Conservation (phyloP, 1,140 invertebrate genomes). For the Rhynchophorus ferrugineus region DNA sequence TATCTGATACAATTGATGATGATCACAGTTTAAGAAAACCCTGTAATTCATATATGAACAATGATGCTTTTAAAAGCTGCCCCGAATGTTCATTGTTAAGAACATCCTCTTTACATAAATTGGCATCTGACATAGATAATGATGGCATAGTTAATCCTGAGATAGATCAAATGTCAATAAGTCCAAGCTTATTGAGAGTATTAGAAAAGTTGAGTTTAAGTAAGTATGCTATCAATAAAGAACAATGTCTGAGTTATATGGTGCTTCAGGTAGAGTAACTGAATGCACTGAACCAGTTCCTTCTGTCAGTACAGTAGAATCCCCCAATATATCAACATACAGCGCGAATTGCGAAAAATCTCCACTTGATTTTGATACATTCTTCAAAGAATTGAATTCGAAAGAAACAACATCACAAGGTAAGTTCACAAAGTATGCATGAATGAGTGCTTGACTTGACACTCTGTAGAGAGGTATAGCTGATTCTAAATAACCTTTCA, state of each 20-base stretch:
- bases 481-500: too few species aligned
- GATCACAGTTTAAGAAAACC: background rate
- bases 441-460: too few species aligned
- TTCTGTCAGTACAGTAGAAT: slow-evolving; percentile 3
- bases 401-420: background rate
- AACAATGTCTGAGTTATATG: background rate
- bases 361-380: slow-evolving; percentile 13
- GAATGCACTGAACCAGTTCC: slow-evolving; percentile 16
- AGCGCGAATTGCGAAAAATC: slow-evolving; percentile 2
- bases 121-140: background rate
- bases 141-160: background rate
- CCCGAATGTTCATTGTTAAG: slow-evolving; percentile 10
- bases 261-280: slow-evolving; percentile 18
- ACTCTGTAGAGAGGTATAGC: too few species aligned
- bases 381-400: slow-evolving; percentile 11
- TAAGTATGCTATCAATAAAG: slow-evolving; percentile 2
- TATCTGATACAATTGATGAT: background rate
- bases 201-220: slow-evolving; percentile 19
- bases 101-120: slow-evolving; percentile 4
- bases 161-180: too few species aligned
- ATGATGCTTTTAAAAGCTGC: slow-evolving; percentile 10
- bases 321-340: background rate
- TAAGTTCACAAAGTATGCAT: too few species aligned
- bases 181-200: slow-evolving; percentile 11
- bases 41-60: background rate